Base-by-base conservation (phyloP, 2,888 invertebrate species). In the Rapana venosa region DNA sequence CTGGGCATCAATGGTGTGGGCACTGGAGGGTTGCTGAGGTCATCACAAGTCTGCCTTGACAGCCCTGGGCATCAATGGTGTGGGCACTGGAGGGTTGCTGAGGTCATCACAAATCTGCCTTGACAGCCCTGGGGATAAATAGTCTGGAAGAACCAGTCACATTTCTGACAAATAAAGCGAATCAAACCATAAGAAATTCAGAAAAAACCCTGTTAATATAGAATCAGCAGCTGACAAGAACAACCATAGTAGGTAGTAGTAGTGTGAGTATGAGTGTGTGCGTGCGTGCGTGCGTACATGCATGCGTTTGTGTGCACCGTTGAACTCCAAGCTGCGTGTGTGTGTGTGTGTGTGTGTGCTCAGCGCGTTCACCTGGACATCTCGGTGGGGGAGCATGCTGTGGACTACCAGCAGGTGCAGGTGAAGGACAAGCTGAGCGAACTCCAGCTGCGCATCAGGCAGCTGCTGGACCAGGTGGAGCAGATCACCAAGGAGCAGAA, bases 401-500 rank as follows among this genome's bases (percentile, higher is more conserved):
- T 99, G 91, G 99, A 99, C 96, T 99, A 99, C 96, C 98, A 98
- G 35, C 98, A 98, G 96, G 98, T 99, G 88, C 99, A 99, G 4
- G 98, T 99, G 95, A 99, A 98, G 96, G 99, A 99, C 96, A 99
- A 99, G 96, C 97, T 99, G 88, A 98, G 98, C 0, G 99, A 99
- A 96, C 96, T 99, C 26, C 99, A 99, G 96, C 97, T 99, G 88
- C 97, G 99, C 94, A 98, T 99, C 91, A 97, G 99, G 87, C 99
- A 99, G 96, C 97, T 99, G 35, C 96, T 99, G 26, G 99, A 99
- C 96, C 99, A 99, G 97, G 99, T 99, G 0, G 99, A 99, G 92
- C 99, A 99, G 96, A 99, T 99, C 92, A 98, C 98, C n/a, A 99
- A 99, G 96, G 99, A 99, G 96, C 99, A 99, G 96, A 99, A 98